phyloP scores from a whole-genome alignment of 2,797 vertebrate species.

The Adrianichthys oophorus region DNA sequence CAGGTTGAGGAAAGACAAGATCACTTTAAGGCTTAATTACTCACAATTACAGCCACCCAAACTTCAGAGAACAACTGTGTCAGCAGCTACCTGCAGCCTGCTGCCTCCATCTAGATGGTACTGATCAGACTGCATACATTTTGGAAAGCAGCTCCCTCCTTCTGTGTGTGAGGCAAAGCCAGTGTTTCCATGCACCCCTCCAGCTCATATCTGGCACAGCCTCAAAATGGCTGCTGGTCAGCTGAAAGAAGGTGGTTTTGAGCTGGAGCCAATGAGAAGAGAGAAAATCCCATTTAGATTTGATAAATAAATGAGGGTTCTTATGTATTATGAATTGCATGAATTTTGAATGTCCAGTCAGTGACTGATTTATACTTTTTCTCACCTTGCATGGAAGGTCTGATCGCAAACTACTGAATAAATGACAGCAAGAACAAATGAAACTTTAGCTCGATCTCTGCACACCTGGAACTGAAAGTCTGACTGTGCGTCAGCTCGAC shows the following conservation, averaged over 20 bases:
- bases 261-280: slow-evolving; percentile 72
- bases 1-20: slow-evolving; percentile 62
- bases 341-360: slow-evolving; percentile 88
- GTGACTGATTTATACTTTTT: slow-evolving; percentile 90
- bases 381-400: slow-evolving; percentile 74
- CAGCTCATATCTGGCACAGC: slow-evolving; percentile 21
- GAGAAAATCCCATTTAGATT: slow-evolving; percentile 81
- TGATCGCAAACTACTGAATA: slow-evolving; percentile 88
- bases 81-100: slow-evolving; percentile 37
- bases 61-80: slow-evolving; percentile 59
- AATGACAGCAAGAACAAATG: slow-evolving; percentile 85
- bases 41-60: slow-evolving; percentile 67
- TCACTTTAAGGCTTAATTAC: slow-evolving; percentile 69
- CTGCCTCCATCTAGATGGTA: slow-evolving; percentile 28
- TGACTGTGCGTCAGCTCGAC: slow-evolving; percentile 24
- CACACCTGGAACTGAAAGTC: slow-evolving; percentile 70
- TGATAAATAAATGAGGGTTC: slow-evolving; percentile 90
- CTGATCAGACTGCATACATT: slow-evolving; percentile 23
- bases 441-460: slow-evolving; percentile 81
- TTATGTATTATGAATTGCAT: slow-evolving; percentile 91
- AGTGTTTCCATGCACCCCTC: neutral
- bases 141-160: slow-evolving; percentile 1
- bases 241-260: slow-evolving; percentile 46
- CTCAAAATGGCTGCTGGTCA: slow-evolving; percentile 50
- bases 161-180: slow-evolving; percentile 3